phyloP scores from a whole-genome alignment of 1,140 invertebrate genomes.

The Pomacea maculata region DNA sequence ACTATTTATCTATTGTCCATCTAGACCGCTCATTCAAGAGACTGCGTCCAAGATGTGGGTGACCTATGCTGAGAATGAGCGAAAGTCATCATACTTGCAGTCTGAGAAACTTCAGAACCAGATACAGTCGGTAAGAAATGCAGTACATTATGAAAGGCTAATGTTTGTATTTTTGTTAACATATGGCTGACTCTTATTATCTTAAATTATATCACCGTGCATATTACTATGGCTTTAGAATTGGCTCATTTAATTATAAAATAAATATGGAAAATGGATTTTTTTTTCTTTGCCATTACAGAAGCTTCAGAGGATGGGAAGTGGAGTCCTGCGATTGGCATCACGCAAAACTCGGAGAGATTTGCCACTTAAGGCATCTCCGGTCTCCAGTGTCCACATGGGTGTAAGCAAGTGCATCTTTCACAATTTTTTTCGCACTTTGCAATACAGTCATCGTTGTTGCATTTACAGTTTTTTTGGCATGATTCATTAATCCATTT shows the following conservation, averaged over 20 bases:
- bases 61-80: conserved; percentile 88
- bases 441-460: too few relatives aligned
- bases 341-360: conserved; percentile 81
- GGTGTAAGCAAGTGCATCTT: conserved; percentile 36
- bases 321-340: conserved; percentile 80
- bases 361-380: conserved; percentile 66
- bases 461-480: background rate
- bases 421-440: background rate
- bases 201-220: background rate
- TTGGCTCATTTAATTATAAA: background rate
- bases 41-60: conserved; percentile 88
- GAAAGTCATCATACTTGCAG: conserved; percentile 81
- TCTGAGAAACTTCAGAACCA: conserved; percentile 91
- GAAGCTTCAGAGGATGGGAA: conserved; percentile 95
- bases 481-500: background rate
- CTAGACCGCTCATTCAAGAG: conserved; percentile 78
- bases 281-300: conserved; percentile 31
- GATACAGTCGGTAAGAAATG: conserved; percentile 79
- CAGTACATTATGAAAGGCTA: too few relatives aligned
- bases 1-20: background rate
- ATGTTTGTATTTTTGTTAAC: background rate
- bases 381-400: conserved; percentile 52
- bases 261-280: background rate
- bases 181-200: background rate
- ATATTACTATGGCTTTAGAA: background rate